Percentiles rank a stretch among this genome's conserved stretches.
Evolutionary conservation across 2,888 invertebrate species (phyloP).

Genomic region (Onchidella celtica): DNA sequence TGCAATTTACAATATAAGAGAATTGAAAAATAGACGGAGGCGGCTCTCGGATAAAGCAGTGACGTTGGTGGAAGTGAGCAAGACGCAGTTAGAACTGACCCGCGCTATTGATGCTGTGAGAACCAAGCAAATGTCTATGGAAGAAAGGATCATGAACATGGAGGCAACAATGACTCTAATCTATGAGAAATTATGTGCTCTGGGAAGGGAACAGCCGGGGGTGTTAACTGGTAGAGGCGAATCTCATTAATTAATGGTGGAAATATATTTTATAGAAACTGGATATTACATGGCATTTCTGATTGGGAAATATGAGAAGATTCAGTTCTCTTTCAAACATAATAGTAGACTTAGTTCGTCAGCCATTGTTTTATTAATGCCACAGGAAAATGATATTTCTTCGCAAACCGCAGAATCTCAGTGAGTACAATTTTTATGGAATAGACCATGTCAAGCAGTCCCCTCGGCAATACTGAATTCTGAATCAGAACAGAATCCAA

Average conservation of each 20-base stretch:
- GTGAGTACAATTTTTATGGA: no score
- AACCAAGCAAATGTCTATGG: slow-evolving; percentile 59
- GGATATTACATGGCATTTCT: no score
- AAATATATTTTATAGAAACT: no score
- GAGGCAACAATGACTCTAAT: slow-evolving; percentile 40
- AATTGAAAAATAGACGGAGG: slow-evolving; percentile 77
- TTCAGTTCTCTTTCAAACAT: no score
- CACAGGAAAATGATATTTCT: no score
- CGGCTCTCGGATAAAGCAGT: slow-evolving; percentile 71
- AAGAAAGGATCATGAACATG: slow-evolving; percentile 58
- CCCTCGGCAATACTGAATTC: no score
- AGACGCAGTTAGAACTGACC: slow-evolving; percentile 63
- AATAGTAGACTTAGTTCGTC: no score
- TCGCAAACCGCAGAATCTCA: no score
- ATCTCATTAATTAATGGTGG: not conserved
- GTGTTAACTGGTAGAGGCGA: not conserved
- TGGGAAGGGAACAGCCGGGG: not conserved
- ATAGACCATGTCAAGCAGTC: no score
- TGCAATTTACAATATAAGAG: slow-evolving; percentile 77
- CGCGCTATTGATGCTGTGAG: slow-evolving; percentile 55
- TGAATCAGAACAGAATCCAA: no score
- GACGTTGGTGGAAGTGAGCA: slow-evolving; percentile 72
- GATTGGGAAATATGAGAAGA: no score
- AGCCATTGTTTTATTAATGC: no score
- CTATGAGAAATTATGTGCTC: slow-evolving; percentile 45